phyloP scores from a whole-genome alignment of 2,113 vertebrate species.

The Ciconia boyciana region DNA sequence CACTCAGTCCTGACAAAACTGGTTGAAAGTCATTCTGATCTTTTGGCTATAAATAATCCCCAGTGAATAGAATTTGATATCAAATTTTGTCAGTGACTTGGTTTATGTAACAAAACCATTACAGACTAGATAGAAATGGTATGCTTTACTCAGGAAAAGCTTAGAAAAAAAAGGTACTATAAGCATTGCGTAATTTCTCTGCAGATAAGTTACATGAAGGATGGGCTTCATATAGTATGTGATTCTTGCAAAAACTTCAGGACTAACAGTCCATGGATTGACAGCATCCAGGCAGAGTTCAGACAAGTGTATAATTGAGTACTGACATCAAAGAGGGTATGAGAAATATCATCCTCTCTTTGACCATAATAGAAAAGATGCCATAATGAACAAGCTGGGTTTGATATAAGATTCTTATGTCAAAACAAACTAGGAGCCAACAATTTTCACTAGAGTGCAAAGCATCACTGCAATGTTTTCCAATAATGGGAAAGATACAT shows the following conservation, averaged over 20 bases:
- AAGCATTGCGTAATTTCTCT: background rate
- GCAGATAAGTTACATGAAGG: background rate
- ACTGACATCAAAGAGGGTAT: background rate
- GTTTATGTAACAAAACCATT: background rate
- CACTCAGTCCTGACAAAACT: background rate
- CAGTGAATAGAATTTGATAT: conserved; percentile 36
- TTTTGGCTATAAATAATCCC: conserved; percentile 6
- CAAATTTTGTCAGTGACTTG: background rate
- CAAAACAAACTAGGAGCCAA: background rate
- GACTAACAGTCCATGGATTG: background rate
- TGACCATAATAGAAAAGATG: background rate
- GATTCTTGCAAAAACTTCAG: background rate
- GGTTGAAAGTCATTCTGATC: conserved; percentile 40
- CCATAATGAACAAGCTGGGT: background rate
- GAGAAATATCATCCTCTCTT: background rate
- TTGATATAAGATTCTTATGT: background rate
- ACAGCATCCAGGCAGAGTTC: background rate
- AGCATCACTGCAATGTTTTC: background rate
- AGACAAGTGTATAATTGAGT: background rate
- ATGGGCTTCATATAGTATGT: background rate
- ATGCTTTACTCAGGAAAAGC: background rate
- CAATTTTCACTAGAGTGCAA: background rate
- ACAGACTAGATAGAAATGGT: background rate
- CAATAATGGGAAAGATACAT: background rate
- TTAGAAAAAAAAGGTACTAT: background rate